Base-by-base conservation (phyloP, 2,888 invertebrate species). In the Ormyrus pomaceus region DNA sequence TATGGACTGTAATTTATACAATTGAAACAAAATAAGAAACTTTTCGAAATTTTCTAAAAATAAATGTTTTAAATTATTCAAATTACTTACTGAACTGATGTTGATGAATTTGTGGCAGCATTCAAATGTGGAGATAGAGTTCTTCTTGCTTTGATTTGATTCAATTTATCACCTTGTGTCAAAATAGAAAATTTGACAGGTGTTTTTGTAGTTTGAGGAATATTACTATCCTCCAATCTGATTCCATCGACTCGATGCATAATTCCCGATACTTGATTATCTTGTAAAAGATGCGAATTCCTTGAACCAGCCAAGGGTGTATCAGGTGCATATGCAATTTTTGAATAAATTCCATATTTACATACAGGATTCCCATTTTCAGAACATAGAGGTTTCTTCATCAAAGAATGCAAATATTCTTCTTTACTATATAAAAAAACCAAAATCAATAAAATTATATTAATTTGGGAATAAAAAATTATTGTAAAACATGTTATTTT, bases 111-210 rank as follows among this genome's bases (percentile, higher is more conserved):
- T 79, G 84, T 86, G 66, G 85, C 74, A 59, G 85, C 78, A 75
- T 84, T 83, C 68, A 86, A 84, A 83, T 86, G 86, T 53, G 86
- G 80, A 9, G 87, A 84, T 69, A 87, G 73, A 9, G 87, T 87
- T 79, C 90, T 87, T 71, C 87, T 86, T 13, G 88, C 87, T 86
- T 90, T 90, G 50, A 90, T 89, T 82, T 87, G 89, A 87, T 94
- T 94, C 13, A 94, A 90, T 88, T 92, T 91, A 82, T 93, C 93
- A 5, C 94, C 94, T 84, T 94, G 93, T 2, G 93, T 85, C 7
- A 84, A 77, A 76, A 83, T 80, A 34, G 85, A 77, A 61, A 84
- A 82, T 71, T 82, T 85, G 19, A 85, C 83, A 46, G 85, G 84
- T 9, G 82, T 81, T 55, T 77, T 79, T 6, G 73, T 69, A 34